These are phyloP conservation scores for Tenualosa thibaudeaui DNA, from an alignment of 2,797 vertebrate genomes.

Conservation along the genomic window DNA sequence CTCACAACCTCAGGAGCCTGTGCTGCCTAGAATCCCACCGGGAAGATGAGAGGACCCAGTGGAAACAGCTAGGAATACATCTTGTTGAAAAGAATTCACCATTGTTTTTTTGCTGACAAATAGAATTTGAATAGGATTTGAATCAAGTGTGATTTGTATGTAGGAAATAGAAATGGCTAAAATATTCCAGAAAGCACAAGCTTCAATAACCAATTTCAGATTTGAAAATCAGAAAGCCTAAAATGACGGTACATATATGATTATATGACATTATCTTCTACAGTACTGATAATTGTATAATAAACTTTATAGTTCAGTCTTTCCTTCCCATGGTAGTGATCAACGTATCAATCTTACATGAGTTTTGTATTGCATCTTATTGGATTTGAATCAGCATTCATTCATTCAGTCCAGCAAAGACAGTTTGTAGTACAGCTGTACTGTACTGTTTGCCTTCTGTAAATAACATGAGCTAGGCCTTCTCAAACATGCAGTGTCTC, in stretches of 20 bases:
- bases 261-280: not conserved
- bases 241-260: not conserved
- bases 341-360: not conserved
- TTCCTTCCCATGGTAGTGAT: not conserved
- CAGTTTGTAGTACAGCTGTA: no score
- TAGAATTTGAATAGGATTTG: not conserved
- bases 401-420: no score
- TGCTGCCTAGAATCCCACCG: constrained; percentile 18
- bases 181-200: constrained; percentile 19
- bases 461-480: no score
- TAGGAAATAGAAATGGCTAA: not conserved
- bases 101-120: not conserved
- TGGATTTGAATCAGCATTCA: no score
- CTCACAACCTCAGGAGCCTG: constrained; percentile 14
- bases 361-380: no score
- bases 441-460: no score
- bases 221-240: not conserved
- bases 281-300: not conserved
- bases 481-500: not conserved
- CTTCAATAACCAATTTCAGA: not conserved
- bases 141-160: not conserved
- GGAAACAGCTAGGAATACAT: not conserved
- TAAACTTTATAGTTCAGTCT: not conserved
- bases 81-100: not conserved
- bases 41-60: not conserved